These are phyloP conservation scores for Oncorhynchus masou DNA, from an alignment of 2,113 vertebrate genomes.

Conservation along the genomic window DNA sequence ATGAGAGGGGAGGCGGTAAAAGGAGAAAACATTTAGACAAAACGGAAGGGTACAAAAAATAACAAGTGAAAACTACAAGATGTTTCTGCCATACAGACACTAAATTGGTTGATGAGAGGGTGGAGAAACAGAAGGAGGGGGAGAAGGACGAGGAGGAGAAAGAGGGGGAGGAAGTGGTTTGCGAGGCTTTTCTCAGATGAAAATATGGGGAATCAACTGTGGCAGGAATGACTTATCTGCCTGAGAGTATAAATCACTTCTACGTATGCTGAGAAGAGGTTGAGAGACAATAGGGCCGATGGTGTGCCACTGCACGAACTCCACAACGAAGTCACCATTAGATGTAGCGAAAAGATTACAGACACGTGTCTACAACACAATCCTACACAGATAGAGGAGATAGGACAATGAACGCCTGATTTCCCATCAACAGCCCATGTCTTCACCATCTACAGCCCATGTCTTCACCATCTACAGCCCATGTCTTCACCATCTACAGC, in stretches of 20 bases:
- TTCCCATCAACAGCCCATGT: no score
- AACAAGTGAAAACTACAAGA: slow-evolving; percentile 72
- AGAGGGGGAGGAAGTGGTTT: slow-evolving; percentile 23
- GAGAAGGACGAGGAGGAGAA: slow-evolving; percentile 26
- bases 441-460: no score
- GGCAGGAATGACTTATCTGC: slow-evolving; percentile 76
- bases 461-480: no score
- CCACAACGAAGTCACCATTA: slow-evolving; percentile 56
- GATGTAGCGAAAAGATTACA: slow-evolving; percentile 53
- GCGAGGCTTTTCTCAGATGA: slow-evolving; percentile 49
- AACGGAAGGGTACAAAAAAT: slow-evolving; percentile 48
- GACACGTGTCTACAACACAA: slow-evolving; percentile 4
- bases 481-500: no score
- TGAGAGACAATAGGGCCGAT: slow-evolving; percentile 53
- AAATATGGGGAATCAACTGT: slow-evolving; percentile 75
- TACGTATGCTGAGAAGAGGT: slow-evolving; percentile 57
- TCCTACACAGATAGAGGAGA: slow-evolving; percentile 22
- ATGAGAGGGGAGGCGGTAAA: slow-evolving; percentile 59
- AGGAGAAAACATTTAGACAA: slow-evolving; percentile 9
- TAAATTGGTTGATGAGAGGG: slow-evolving; percentile 66
- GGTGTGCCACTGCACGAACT: slow-evolving; percentile 63
- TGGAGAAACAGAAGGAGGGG: slow-evolving; percentile 29
- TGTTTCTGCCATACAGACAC: slow-evolving; percentile 71
- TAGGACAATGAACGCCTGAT: background rate
- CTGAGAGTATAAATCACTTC: slow-evolving; percentile 62